Percentiles rank a stretch among this genome's conserved stretches.
phyloP scores from a whole-genome alignment of 2,888 invertebrate genomes.

The Orchesellides sinensis region DNA sequence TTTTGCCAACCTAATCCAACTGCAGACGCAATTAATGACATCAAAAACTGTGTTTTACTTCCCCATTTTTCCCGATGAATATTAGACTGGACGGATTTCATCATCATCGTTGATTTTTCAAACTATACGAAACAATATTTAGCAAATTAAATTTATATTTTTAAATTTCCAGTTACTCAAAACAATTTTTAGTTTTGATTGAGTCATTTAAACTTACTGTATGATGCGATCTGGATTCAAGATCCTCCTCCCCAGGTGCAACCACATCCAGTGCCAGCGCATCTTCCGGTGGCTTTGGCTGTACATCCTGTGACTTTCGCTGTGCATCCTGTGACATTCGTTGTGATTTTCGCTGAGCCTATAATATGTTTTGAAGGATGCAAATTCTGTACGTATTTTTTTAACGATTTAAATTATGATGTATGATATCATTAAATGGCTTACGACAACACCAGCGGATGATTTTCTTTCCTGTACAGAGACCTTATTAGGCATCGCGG shows the following conservation, averaged over 20 bases:
- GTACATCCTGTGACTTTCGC: too few species aligned
- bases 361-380: too few species aligned
- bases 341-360: too few species aligned
- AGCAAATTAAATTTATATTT: neutral
- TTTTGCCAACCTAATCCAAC: slow-evolving; percentile 43
- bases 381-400: too few species aligned
- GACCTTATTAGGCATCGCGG: too few species aligned
- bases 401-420: too few species aligned
- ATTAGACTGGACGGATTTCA: neutral
- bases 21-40: slow-evolving; percentile 36
- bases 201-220: neutral
- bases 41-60: slow-evolving; percentile 34
- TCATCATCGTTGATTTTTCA: neutral
- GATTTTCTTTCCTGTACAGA: too few species aligned
- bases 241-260: slow-evolving; percentile 14
- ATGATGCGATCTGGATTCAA: neutral
- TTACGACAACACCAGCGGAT: too few species aligned
- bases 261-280: neutral
- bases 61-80: slow-evolving; percentile 41
- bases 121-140: neutral
- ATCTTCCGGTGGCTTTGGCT: too few species aligned
- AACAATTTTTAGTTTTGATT: neutral
- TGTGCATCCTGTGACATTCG: too few species aligned
- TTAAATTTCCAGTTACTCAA: neutral
- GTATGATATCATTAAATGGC: too few species aligned